Conservation (phyloP, 2,888 invertebrate species). For the Drosophila cognata region DNA sequence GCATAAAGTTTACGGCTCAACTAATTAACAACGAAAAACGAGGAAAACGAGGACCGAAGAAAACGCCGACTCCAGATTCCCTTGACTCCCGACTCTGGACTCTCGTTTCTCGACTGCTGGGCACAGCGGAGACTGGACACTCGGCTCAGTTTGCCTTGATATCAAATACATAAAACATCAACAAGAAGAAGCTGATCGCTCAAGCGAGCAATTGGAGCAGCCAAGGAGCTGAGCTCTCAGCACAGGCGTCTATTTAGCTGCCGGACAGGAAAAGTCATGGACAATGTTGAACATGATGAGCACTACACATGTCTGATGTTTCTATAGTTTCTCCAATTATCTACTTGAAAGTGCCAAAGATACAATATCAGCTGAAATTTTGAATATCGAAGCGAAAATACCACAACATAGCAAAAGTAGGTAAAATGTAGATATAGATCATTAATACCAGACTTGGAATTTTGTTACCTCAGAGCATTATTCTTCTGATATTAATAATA, state of each 20-base stretch:
- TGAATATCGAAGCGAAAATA: background rate
- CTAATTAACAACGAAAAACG: constrained; percentile 60
- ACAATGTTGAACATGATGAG: constrained; percentile 62
- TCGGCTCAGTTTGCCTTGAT: constrained; percentile 18
- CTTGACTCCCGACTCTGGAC: background rate
- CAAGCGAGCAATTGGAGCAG: background rate
- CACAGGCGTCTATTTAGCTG: constrained; percentile 15
- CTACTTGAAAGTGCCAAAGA: background rate
- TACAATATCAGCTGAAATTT: background rate
- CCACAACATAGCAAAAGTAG: too few species aligned
- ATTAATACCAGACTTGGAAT: background rate
- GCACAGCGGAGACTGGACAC: constrained; percentile 17
- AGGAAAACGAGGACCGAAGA: constrained; percentile 7
- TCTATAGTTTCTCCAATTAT: constrained; percentile 38
- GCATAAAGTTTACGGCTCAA: constrained; percentile 74
- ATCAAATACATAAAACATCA: constrained; percentile 21
- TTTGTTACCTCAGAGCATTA: background rate
- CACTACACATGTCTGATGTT: constrained; percentile 63
- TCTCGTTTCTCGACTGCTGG: constrained; percentile 3
- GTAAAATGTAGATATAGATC: background rate
- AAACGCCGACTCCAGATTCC: background rate
- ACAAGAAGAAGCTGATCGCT: background rate
- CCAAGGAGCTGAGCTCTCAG: constrained; percentile 1
- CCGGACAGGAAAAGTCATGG: constrained; percentile 24
- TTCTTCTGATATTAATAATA: background rate